Evolutionary conservation across 1,140 invertebrate species (phyloP).

Genomic region (Polypedilum pembai): DNA sequence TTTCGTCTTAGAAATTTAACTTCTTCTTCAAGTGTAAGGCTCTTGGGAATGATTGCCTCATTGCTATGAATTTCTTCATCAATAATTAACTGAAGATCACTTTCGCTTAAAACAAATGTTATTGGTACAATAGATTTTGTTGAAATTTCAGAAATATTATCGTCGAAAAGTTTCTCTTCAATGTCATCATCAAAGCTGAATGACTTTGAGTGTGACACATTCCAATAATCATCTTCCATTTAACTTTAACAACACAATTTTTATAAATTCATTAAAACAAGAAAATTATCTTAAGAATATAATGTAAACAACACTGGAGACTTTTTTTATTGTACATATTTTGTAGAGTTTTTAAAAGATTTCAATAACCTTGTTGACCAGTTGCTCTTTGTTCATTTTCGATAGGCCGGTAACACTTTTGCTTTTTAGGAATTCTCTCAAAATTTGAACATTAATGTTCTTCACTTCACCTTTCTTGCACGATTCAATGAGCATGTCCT

Average conservation of each 20-base stretch:
- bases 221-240: constrained; percentile 39
- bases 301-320: not conserved
- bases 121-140: constrained; percentile 19
- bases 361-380: not conserved
- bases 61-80: constrained; percentile 28
- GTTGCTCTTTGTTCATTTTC: not conserved
- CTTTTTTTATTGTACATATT: not conserved
- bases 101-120: constrained; percentile 25
- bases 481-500: not conserved
- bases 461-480: not conserved
- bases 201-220: constrained; percentile 38
- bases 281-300: not conserved
- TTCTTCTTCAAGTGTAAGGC: constrained; percentile 30
- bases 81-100: constrained; percentile 22
- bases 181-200: constrained; percentile 43
- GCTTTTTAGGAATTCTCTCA: not conserved
- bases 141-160: constrained; percentile 30
- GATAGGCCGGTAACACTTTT: not conserved
- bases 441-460: not conserved
- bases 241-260: not conserved
- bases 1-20: constrained; percentile 32
- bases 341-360: not conserved
- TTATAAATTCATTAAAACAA: not conserved
- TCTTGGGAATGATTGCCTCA: constrained; percentile 27
- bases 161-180: constrained; percentile 32